Percentiles rank a stretch among this genome's conserved stretches.
These are phyloP conservation scores for Gallinago solitaria DNA, from an alignment of 2,797 vertebrate species.

Conservation along the genomic window DNA sequence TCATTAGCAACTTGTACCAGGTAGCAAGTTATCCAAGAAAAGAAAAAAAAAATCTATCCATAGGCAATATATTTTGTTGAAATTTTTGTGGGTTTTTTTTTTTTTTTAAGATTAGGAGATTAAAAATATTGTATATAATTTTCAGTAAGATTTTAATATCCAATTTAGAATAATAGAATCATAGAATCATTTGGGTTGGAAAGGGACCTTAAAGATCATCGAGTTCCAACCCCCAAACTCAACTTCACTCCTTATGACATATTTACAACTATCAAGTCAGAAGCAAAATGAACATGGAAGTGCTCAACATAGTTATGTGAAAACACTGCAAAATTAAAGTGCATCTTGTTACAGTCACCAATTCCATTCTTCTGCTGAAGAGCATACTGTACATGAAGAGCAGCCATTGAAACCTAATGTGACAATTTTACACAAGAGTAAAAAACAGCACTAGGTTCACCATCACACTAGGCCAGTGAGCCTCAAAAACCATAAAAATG, in stretches of 20 bases:
- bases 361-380: background rate
- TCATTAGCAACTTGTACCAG: background rate
- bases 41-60: fast-evolving
- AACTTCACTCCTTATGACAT: background rate
- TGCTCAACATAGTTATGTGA: background rate
- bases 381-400: background rate
- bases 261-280: conserved; percentile 32
- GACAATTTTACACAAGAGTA: background rate
- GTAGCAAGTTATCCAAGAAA: background rate
- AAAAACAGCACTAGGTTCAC: background rate
- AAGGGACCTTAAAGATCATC: too few relatives aligned
- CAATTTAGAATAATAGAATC: background rate
- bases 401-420: background rate
- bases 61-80: background rate
- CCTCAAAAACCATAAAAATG: background rate
- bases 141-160: conserved; percentile 45
- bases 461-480: background rate
- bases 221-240: too few relatives aligned
- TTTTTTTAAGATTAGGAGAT: conserved; percentile 9
- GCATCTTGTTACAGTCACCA: background rate
- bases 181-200: too few relatives aligned
- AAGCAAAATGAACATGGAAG: conserved; percentile 26
- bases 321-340: background rate
- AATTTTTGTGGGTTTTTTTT: background rate
- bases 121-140: conserved; percentile 7